A percentile compares a stretch with the other conserved stretches of the same genome.
phyloP scores from a whole-genome alignment of 2,113 vertebrate genomes.

The Australoheros scitulus region DNA sequence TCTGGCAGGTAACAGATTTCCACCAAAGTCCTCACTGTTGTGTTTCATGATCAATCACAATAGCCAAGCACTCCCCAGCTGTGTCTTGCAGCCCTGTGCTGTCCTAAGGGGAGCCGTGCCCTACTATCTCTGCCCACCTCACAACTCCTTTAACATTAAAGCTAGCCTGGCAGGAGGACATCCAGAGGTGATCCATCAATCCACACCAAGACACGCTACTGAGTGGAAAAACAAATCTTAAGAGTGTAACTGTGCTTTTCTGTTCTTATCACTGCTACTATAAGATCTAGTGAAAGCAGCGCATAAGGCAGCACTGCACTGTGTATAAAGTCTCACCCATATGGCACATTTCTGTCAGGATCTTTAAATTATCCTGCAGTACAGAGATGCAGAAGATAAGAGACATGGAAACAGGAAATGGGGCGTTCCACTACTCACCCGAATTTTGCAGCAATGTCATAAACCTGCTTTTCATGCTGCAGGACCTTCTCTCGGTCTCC shows the following conservation, averaged over 20 bases:
- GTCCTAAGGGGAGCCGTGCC: slow-evolving; percentile 39
- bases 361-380: background rate
- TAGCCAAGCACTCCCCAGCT: slow-evolving; percentile 64
- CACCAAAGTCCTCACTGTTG: slow-evolving; percentile 71
- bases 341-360: background rate
- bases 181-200: slow-evolving; percentile 81
- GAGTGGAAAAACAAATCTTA: slow-evolving; percentile 34
- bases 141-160: slow-evolving; percentile 71
- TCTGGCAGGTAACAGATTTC: slow-evolving; percentile 77
- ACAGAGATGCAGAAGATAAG: background rate
- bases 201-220: slow-evolving; percentile 48
- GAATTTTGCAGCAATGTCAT: slow-evolving; percentile 97
- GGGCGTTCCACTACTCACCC: slow-evolving; percentile 81
- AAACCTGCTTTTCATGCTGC: slow-evolving; percentile 99
- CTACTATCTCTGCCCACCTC: slow-evolving; percentile 51
- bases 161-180: slow-evolving; percentile 76
- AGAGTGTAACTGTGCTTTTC: slow-evolving; percentile 31
- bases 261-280: slow-evolving; percentile 17
- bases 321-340: background rate
- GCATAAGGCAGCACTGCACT: background rate
- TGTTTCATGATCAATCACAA: slow-evolving; percentile 80
- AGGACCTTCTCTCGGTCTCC: slow-evolving; percentile 95
- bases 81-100: slow-evolving; percentile 29
- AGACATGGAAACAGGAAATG: background rate
- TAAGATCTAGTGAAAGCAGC: slow-evolving; percentile 19